These are phyloP conservation scores for Marisa cornuarietis DNA, from an alignment of 1,140 invertebrate species.

Conservation along the genomic window DNA sequence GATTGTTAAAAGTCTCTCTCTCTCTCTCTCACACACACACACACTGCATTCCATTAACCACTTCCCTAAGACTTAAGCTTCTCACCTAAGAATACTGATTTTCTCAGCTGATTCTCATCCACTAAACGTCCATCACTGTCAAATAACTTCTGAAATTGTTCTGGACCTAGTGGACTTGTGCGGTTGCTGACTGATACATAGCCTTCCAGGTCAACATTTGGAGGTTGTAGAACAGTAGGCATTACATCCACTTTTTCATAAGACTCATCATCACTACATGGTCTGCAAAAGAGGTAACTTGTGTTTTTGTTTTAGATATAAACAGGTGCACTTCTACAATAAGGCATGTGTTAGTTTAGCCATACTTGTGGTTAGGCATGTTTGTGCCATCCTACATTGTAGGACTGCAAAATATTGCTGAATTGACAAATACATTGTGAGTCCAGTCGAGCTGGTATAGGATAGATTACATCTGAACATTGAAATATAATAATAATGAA, in stretches of 20 bases:
- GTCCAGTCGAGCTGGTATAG: too few relatives aligned
- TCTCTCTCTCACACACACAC: not conserved
- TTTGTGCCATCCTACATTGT: too few relatives aligned
- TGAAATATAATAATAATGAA: too few relatives aligned
- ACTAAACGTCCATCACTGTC: constrained; percentile 61
- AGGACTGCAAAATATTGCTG: too few relatives aligned
- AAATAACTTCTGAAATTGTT: constrained; percentile 48
- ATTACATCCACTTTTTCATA: constrained; percentile 51
- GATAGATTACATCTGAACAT: too few relatives aligned
- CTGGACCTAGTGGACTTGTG: constrained; percentile 39
- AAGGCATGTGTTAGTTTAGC: too few relatives aligned
- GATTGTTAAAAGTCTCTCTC: too few relatives aligned
- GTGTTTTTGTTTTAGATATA: too few relatives aligned
- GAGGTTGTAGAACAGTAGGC: constrained; percentile 18
- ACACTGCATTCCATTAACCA: not conserved
- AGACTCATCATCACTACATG: constrained; percentile 46
- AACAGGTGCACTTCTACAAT: too few relatives aligned
- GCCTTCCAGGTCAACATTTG: constrained; percentile 15
- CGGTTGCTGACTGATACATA: constrained; percentile 39
- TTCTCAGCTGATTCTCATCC: constrained; percentile 56
- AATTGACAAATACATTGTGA: too few relatives aligned
- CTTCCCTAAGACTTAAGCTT: not conserved
- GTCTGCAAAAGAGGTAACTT: constrained; percentile 23
- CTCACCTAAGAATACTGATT: constrained; percentile 57
- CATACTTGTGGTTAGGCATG: too few relatives aligned